Percentiles rank a stretch among this genome's conserved stretches.
phyloP scores from a whole-genome alignment of 2,113 vertebrate species.

The Pipa parva region DNA sequence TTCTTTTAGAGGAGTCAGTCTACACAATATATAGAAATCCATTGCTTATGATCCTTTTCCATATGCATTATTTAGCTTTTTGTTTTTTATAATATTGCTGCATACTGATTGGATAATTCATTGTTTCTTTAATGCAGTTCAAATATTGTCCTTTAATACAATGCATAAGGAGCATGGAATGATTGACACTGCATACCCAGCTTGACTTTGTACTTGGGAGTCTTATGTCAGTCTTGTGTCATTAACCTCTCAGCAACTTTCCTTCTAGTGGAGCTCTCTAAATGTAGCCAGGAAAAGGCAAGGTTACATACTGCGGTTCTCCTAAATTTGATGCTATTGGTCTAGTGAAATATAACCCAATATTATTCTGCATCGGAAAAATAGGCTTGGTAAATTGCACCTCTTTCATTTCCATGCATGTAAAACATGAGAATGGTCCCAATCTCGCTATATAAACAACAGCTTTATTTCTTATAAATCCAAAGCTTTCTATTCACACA shows the following conservation, averaged over 20 bases:
- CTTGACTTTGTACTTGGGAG: background rate
- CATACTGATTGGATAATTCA: background rate
- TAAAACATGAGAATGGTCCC: conserved; percentile 23
- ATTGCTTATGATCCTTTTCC: background rate
- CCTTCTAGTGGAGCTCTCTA: background rate
- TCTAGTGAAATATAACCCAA: background rate
- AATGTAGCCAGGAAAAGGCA: background rate
- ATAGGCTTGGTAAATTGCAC: conserved; percentile 30
- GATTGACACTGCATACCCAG: conserved; percentile 15
- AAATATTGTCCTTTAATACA: conserved; percentile 13
- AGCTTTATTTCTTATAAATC: conserved; percentile 17
- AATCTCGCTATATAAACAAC: conserved; percentile 40
- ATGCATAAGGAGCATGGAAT: background rate
- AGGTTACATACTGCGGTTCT: conserved; percentile 13
- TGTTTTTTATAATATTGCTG: background rate
- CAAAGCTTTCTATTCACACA: background rate
- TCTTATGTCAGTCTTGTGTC: conserved; percentile 8
- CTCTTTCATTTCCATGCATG: conserved; percentile 36
- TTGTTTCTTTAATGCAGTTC: conserved; percentile 2
- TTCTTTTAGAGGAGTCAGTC: background rate
- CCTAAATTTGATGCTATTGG: background rate
- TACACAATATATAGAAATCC: background rate
- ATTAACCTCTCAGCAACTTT: conserved; percentile 24
- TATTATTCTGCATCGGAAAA: conserved; percentile 28
- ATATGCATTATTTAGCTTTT: background rate